Conservation (phyloP, 2,888 invertebrate genomes). For the Aphidius colemani region DNA sequence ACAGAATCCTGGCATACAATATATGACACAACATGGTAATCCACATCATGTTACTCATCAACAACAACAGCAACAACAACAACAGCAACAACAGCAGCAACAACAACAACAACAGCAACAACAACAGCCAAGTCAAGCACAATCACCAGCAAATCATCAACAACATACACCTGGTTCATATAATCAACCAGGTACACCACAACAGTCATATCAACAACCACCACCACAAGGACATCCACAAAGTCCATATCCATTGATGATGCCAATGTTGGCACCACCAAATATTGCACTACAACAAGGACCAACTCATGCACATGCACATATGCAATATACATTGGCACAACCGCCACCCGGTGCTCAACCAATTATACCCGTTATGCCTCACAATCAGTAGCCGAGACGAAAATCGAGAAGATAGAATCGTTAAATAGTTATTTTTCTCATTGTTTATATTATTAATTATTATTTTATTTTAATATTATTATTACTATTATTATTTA, state of each 20-base stretch:
- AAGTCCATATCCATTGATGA: constrained; percentile 64
- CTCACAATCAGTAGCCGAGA: constrained; percentile 62
- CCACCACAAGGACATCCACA: constrained; percentile 64
- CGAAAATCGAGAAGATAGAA: constrained; percentile 49
- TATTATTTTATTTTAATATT: constrained; percentile 16
- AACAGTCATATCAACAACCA: constrained; percentile 65
- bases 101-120: constrained; percentile 56
- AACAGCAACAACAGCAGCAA: constrained; percentile 58
- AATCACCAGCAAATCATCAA: constrained; percentile 59
- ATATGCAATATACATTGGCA: constrained; percentile 63
- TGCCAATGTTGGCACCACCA: constrained; percentile 63
- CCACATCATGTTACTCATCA: constrained; percentile 52
- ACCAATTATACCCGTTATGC: constrained; percentile 60
- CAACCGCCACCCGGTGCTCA: constrained; percentile 61
- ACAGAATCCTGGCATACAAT: constrained; percentile 62
- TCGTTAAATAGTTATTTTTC: constrained; percentile 34
- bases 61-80: constrained; percentile 58
- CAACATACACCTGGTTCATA: constrained; percentile 66
- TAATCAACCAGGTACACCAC: constrained; percentile 60
- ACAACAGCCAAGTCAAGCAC: constrained; percentile 57
- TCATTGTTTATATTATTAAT: constrained; percentile 30
- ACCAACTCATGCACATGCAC: constrained; percentile 56
- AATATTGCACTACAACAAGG: constrained; percentile 43
- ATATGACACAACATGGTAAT: constrained; percentile 63
- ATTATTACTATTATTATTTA: constrained; percentile 24